Base-by-base conservation (phyloP, 2,888 invertebrate species). In the Phortica okadai region DNA sequence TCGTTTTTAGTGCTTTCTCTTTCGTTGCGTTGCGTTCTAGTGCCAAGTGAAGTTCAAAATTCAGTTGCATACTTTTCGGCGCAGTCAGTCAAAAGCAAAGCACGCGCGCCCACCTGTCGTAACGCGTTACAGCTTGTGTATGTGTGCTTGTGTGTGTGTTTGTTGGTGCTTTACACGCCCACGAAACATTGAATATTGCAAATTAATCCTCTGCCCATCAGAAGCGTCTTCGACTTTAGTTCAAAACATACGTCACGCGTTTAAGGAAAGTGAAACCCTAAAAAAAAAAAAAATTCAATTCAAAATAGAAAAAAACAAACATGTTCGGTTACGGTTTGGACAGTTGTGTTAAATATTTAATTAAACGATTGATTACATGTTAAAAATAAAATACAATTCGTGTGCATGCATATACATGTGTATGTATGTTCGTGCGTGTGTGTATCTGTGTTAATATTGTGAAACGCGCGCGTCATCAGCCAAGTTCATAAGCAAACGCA, bases 41-140 rank as follows among this genome's bases (percentile, higher is more conserved):
- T 56, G 6, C 25, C 50, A 5, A 21, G 0, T 21, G 33, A 62
- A 62, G 67, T 72, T 70, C 72, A 76, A 78, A 78, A 81, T 86
- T 79, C 82, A 82, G 85, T 85, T 85, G 85, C 85, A 87, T 88
- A 88, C 84, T 82, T 85, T 81, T 76, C 78, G 87, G 84, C 78
- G 78, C 79, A 76, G 54, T 62, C 78, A 76, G 54, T 62, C 41
- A 33, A 56, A 56, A 16, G 42, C 16, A n/a, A 16, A 25, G 10
- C 21, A 25, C 25, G 33, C 62, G 69, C 45, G 41, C 70, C 70
- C 70, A 56, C 56, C 54, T 72, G 70, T 54, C 56, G 70, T 72
- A 50, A n/a, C 21, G 5, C 21, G 11, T 50, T 45, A 16, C 6
- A 10, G 50, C 66, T 44, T 1, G 6, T 21, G 6, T 16, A 69